phyloP scores from a whole-genome alignment of 1,140 invertebrate species.

The Carposina sasakii region DNA sequence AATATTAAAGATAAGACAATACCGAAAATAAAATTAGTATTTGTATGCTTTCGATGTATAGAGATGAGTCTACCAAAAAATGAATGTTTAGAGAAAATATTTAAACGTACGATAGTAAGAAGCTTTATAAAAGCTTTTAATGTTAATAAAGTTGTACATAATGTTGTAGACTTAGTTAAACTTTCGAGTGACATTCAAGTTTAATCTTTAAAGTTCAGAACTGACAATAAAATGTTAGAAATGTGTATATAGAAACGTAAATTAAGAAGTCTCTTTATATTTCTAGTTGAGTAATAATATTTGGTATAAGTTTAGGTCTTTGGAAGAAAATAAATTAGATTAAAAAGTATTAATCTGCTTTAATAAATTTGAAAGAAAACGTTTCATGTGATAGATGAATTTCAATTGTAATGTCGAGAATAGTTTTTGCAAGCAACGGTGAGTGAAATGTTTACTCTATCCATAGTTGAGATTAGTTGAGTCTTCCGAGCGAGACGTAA shows the following conservation, averaged over 20 bases:
- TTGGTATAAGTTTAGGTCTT: not conserved
- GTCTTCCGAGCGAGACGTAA: too few relatives aligned
- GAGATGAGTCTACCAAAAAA: conserved; percentile 19
- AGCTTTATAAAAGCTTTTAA: conserved; percentile 39
- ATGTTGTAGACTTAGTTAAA: conserved; percentile 13
- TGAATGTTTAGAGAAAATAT: conserved; percentile 22
- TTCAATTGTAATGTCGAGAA: too few relatives aligned
- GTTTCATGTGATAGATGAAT: too few relatives aligned
- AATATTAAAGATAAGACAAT: conserved; percentile 45
- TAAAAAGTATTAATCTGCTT: too few relatives aligned
- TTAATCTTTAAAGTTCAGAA: conserved; percentile 57
- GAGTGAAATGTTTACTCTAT: too few relatives aligned
- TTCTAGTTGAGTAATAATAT: conserved; percentile 37
- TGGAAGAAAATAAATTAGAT: too few relatives aligned
- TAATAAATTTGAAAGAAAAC: too few relatives aligned
- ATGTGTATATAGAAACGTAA: conserved; percentile 43
- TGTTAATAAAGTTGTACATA: conserved; percentile 27
- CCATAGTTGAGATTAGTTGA: too few relatives aligned
- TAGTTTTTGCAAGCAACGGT: too few relatives aligned
- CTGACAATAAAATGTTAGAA: conserved; percentile 65
- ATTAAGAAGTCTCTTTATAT: conserved; percentile 59
- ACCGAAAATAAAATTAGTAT: conserved; percentile 24
- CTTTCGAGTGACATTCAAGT: conserved; percentile 32
- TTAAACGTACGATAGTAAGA: conserved; percentile 29
- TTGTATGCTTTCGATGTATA: conserved; percentile 56